phyloP scores from a whole-genome alignment of 2,888 invertebrate species.

The Catocala nupta region DNA sequence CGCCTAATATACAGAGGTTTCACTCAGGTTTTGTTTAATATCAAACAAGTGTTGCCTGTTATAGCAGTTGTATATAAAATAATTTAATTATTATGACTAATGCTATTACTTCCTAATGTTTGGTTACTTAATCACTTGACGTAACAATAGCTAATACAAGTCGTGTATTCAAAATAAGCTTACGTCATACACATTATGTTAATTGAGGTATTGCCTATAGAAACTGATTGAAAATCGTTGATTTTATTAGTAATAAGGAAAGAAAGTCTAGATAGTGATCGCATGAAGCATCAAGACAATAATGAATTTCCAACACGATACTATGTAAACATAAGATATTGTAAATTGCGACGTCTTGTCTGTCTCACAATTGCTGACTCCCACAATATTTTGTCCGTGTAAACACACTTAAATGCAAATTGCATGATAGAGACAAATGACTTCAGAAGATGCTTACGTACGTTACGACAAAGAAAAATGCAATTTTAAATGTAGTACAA shows the following conservation, averaged over 20 bases:
- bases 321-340: constrained; percentile 24
- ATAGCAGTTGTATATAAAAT: constrained; percentile 21
- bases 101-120: constrained; percentile 40
- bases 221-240: constrained; percentile 10
- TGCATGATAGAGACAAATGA: constrained; percentile 38
- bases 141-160: constrained; percentile 44
- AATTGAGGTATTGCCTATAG: constrained; percentile 15
- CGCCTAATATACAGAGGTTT: constrained; percentile 10
- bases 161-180: constrained; percentile 41
- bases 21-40: constrained; percentile 16
- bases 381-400: constrained; percentile 37
- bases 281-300: constrained; percentile 12
- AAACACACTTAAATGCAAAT: constrained; percentile 47
- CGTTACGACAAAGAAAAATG: constrained; percentile 37
- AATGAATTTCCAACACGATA: constrained; percentile 18
- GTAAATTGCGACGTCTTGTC: constrained; percentile 26
- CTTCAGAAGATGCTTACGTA: constrained; percentile 33
- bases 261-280: constrained; percentile 2
- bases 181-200: constrained; percentile 33
- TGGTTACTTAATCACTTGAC: constrained; percentile 41
- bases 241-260: not conserved
- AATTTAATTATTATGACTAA: constrained; percentile 40
- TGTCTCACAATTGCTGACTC: constrained; percentile 28
- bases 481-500: constrained; percentile 29
- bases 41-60: constrained; percentile 10